Conservation (phyloP, 2,113 vertebrate genomes). For the Centropus bengalensis region DNA sequence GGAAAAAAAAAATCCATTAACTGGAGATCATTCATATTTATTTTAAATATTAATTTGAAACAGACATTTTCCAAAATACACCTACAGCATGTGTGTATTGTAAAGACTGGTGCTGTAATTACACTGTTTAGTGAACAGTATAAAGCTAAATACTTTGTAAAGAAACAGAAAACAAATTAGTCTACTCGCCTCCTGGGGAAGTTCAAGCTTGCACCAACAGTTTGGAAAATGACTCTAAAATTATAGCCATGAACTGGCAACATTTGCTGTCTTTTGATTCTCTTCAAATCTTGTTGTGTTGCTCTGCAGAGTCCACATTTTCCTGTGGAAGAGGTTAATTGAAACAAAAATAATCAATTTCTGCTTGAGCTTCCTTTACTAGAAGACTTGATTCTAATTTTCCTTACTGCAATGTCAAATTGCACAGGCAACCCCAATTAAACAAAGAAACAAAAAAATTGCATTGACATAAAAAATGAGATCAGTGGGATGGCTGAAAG, state of each 20-base stretch:
- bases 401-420: background rate
- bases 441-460: background rate
- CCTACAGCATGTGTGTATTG: background rate
- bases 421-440: background rate
- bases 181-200: background rate
- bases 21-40: background rate
- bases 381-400: background rate
- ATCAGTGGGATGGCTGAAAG: background rate
- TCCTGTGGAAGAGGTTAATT: background rate
- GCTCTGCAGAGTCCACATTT: background rate
- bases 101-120: background rate
- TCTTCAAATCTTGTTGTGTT: background rate
- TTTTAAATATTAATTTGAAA: conserved; percentile 12
- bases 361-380: background rate
- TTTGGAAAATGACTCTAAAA: conserved; percentile 23
- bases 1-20: background rate
- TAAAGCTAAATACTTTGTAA: conserved; percentile 15
- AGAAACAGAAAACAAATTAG: conserved; percentile 12
- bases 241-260: background rate
- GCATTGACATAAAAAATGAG: background rate
- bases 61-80: background rate
- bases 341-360: background rate
- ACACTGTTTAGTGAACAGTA: background rate
- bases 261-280: background rate
- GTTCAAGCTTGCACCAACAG: background rate